A percentile compares a stretch with the other conserved stretches of the same genome.
Evolutionary conservation across 2,797 vertebrate species (phyloP).

Genomic region (Leptatherina wallacei): DNA sequence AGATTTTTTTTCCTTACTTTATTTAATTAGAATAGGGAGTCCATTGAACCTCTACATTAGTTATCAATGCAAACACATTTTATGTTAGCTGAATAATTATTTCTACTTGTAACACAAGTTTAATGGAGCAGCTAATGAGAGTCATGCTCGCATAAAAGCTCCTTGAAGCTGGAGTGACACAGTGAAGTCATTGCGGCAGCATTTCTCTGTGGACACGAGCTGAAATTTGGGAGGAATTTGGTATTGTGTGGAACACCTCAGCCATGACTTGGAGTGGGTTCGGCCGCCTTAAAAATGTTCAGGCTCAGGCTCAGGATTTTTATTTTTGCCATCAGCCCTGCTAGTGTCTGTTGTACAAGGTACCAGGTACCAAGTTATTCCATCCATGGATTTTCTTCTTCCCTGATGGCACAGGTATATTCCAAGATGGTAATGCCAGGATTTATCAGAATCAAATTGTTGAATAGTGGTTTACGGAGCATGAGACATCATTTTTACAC

Average conservation of each 20-base stretch:
- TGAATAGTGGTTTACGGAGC: too few relatives aligned
- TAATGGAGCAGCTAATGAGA: slow-evolving; percentile 40
- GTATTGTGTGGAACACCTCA: slow-evolving; percentile 45
- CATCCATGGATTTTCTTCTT: too few relatives aligned
- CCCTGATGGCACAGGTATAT: too few relatives aligned
- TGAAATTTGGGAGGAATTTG: slow-evolving; percentile 40
- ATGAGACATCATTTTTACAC: too few relatives aligned
- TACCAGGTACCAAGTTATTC: too few relatives aligned
- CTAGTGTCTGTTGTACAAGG: too few relatives aligned
- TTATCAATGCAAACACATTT: slow-evolving; percentile 14
- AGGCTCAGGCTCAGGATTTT: too few relatives aligned
- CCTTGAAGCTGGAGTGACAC: slow-evolving; percentile 32
- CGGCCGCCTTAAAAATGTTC: too few relatives aligned
- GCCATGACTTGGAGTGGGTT: slow-evolving; percentile 22
- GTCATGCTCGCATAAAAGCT: slow-evolving; percentile 24
- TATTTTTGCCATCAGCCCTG: too few relatives aligned
- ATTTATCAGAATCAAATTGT: too few relatives aligned
- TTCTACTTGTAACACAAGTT: slow-evolving; percentile 33
- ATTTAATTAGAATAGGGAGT: not conserved
- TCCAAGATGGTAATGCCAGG: too few relatives aligned
- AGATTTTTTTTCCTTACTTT: not conserved
- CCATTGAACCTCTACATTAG: slow-evolving; percentile 3
- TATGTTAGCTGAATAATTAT: slow-evolving; percentile 8
- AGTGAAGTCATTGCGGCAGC: slow-evolving; percentile 18
- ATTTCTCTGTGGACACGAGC: slow-evolving; percentile 16